Conservation (phyloP, 2,797 vertebrate species). For the Argyrosomus regius region DNA sequence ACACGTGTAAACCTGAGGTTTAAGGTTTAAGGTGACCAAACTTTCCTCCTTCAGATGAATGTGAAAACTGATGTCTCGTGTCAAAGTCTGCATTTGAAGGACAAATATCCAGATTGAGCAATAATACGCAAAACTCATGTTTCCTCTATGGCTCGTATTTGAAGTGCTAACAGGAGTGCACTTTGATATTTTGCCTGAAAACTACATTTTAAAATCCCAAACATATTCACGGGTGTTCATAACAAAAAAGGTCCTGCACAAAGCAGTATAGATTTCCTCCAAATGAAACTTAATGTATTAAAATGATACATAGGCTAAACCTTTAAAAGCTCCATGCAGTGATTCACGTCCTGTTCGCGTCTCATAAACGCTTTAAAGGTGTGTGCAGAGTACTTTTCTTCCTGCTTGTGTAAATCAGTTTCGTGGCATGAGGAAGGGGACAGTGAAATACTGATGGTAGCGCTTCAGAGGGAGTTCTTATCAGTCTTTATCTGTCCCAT, state of each 20-base stretch:
- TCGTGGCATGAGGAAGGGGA: conserved; percentile 14
- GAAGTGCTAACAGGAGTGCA: too few relatives aligned
- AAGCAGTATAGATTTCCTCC: too few relatives aligned
- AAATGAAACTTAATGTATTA: too few relatives aligned
- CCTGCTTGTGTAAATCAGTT: background rate
- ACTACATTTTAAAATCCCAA: too few relatives aligned
- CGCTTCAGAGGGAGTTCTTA: conserved; percentile 40
- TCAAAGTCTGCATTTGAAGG: background rate
- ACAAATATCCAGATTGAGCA: background rate
- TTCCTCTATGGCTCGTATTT: too few relatives aligned
- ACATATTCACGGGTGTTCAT: too few relatives aligned
- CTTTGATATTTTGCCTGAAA: too few relatives aligned
- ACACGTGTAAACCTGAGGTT: background rate
- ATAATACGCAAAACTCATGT: too few relatives aligned
- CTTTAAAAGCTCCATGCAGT: background rate
- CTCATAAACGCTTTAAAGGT: background rate
- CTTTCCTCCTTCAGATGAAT: background rate
- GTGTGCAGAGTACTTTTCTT: background rate
- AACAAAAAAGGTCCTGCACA: too few relatives aligned
- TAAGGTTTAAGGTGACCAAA: background rate
- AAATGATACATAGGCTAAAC: background rate
- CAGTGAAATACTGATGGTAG: conserved; percentile 14
- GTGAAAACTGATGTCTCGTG: too few relatives aligned
- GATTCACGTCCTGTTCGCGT: background rate
- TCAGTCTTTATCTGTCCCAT: conserved; percentile 55